Evolutionary conservation across 2,797 vertebrate genomes (phyloP), one percentile per base, ranked within the genome.

Genomic region (Staurois parvus): DNA sequence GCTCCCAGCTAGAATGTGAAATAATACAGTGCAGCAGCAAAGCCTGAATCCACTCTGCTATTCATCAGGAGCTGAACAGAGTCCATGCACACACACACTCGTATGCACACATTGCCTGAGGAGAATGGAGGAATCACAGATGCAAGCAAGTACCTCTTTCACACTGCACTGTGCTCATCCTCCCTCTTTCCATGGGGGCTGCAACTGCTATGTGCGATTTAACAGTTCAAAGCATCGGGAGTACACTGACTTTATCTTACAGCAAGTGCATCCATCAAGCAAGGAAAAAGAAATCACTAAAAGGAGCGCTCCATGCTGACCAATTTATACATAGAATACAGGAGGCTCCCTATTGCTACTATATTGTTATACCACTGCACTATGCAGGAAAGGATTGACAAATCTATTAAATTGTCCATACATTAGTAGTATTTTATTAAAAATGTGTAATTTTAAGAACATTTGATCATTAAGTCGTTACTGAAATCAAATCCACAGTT

Each of bases 121-220:
- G 90, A 90, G 88, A 59, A 81, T 52, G 88, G 88, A 83, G 85
- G 85, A 88, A 79, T 11, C 87, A 87, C 88, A 0, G 79, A 82
- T 86, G 79, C 6, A 0, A 45, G 37, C 1, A 80, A 5, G 0
- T 89, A 91, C 91, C 89, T 81, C 91, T 78, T 91, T 90, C 74
- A 26, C 28, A 81, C 91, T 88, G 12, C 0, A 6, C 78, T 82
- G 32, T 87, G 37, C 40, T 2, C 74, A 80, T 72, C 48, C 12
- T n/a, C 69, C 62, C 32, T 59, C 48, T 66, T 52, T 77, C 72
- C 9, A 32, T 42, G 34, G 45, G 34, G 29, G 56, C 34, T 70
- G 74, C 24, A 11, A 26, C 62, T 86, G 66, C 8, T 52, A 67
- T 79, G 66, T 79, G 40, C 34, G 48, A 79, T 79, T 79, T 68